A percentile compares a stretch with the other conserved stretches of the same genome.
Conservation (phyloP, 2,888 invertebrate genomes). For the Lutraria lutraria region DNA sequence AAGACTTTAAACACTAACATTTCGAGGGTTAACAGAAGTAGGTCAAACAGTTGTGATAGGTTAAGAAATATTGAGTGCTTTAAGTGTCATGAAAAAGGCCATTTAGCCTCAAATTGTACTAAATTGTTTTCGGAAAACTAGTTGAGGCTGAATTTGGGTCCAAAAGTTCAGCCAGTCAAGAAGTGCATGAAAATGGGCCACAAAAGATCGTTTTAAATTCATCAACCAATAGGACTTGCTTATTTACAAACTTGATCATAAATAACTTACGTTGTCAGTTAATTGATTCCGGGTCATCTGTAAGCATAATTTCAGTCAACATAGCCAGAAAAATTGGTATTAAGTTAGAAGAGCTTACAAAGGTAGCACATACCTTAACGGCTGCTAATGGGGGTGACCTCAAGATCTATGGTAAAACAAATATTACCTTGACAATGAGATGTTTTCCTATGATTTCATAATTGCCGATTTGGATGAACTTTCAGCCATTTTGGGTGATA, state of each 20-base stretch:
- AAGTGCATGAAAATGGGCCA: constrained; percentile 36
- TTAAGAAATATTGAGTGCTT: too few species aligned
- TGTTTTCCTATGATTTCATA: constrained; percentile 48
- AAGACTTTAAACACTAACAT: constrained; percentile 12
- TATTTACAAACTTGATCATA: neutral
- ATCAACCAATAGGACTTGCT: neutral
- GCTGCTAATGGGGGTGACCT: constrained; percentile 44
- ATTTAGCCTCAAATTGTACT: constrained; percentile 31
- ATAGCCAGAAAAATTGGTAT: neutral
- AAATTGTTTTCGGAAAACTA: constrained; percentile 39
- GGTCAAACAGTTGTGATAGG: constrained; percentile 41
- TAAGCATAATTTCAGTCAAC: constrained; percentile 13
- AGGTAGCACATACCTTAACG: neutral
- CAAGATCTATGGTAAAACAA: constrained; percentile 22
- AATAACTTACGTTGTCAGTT: constrained; percentile 1
- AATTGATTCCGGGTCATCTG: constrained; percentile 25
- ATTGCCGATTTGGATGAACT: constrained; percentile 47
- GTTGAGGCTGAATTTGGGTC: constrained; percentile 45
- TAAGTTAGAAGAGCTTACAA: neutral
- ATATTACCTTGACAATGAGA: constrained; percentile 22
- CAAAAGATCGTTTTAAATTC: constrained; percentile 17
- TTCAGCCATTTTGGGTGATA: constrained; percentile 55
- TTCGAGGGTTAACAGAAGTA: constrained; percentile 24
- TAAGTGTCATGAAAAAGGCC: constrained; percentile 43
- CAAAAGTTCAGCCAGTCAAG: constrained; percentile 38